Conservation (phyloP, 2,113 vertebrate species). For the Dicrurus megarhynchus region DNA sequence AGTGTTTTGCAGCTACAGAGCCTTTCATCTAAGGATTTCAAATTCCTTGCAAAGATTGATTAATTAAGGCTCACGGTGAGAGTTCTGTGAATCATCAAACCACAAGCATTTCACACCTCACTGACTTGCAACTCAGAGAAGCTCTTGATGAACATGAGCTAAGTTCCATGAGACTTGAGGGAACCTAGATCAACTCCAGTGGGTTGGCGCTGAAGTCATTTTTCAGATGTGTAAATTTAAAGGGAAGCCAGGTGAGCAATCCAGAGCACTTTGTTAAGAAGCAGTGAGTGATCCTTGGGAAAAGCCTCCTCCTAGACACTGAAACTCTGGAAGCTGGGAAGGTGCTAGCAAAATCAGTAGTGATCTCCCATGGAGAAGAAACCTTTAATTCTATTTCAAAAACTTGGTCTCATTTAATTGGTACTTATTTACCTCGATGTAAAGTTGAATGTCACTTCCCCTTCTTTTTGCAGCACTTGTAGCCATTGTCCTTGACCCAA, state of each 20-base stretch:
- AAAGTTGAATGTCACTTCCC: background rate
- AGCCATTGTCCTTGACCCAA: background rate
- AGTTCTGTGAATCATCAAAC: constrained; percentile 67
- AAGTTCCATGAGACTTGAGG: constrained; percentile 58
- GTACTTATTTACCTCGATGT: background rate
- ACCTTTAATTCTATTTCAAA: background rate
- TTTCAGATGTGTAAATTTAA: constrained; percentile 57
- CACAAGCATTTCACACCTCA: constrained; percentile 69
- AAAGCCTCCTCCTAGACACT: background rate
- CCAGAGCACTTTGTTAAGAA: background rate
- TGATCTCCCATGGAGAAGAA: background rate
- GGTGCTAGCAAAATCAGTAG: background rate
- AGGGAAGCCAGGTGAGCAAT: constrained; percentile 48
- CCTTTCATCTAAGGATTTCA: constrained; percentile 65
- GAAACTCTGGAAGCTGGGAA: background rate
- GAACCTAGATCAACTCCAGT: constrained; percentile 54
- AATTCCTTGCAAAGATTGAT: constrained; percentile 62
- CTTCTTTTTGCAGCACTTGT: background rate
- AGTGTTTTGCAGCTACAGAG: constrained; percentile 38
- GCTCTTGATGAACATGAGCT: constrained; percentile 57
- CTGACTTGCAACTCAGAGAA: constrained; percentile 65
- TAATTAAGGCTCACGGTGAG: constrained; percentile 63
- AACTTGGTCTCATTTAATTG: background rate
- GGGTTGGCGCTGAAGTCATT: constrained; percentile 51
- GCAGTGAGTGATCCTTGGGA: background rate